Percentiles rank a stretch among this genome's conserved stretches.
These are phyloP conservation scores for Crenuchus spilurus DNA, from an alignment of 2,797 vertebrate genomes.

Conservation along the genomic window DNA sequence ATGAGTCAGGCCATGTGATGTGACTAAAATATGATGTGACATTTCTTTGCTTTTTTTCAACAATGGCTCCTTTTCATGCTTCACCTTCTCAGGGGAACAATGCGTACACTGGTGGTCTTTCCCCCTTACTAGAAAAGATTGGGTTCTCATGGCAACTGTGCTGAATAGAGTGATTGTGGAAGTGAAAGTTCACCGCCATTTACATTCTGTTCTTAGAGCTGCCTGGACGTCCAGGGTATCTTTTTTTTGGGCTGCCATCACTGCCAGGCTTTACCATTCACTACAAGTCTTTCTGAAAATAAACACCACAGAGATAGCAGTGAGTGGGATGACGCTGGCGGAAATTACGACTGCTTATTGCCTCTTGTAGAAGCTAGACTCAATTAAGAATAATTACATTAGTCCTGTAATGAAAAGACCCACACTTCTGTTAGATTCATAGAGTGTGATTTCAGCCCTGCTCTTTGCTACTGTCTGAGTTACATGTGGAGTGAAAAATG, in stretches of 20 bases:
- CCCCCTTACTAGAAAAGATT: constrained; percentile 4
- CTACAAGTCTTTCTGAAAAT: constrained; percentile 15
- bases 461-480: constrained; percentile 22
- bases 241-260: constrained; percentile 16
- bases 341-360: constrained; percentile 45
- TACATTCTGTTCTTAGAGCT: constrained; percentile 10
- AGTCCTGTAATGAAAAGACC: constrained; percentile 44
- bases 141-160: constrained; percentile 32
- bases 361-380: constrained; percentile 36
- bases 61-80: not conserved
- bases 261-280: not conserved
- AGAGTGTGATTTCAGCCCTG: constrained; percentile 21
- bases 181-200: constrained; percentile 16
- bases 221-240: not conserved
- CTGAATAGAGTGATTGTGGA: not conserved
- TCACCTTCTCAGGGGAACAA: not conserved
- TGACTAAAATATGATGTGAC: constrained; percentile 3
- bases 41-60: not conserved
- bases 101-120: not conserved
- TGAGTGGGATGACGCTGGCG: constrained; percentile 1
- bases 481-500: constrained; percentile 19
- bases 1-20: not conserved
- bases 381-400: constrained; percentile 53
- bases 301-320: constrained; percentile 14
- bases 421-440: constrained; percentile 38